Conservation (phyloP, 1,140 invertebrate species). For the Babylonia areolata region DNA sequence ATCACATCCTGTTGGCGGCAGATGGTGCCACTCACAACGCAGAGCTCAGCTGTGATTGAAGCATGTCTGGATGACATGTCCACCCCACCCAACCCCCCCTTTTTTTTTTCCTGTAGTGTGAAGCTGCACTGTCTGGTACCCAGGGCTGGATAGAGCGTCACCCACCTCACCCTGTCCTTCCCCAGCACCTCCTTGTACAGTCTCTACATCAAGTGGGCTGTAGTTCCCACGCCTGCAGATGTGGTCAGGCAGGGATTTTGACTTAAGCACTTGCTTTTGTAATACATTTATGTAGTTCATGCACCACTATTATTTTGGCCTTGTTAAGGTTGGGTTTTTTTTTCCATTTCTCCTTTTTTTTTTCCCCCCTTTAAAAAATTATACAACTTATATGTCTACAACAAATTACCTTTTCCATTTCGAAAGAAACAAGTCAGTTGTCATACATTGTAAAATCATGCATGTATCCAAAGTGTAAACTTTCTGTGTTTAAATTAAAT, state of each 20-base stretch:
- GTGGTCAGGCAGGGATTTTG: not conserved
- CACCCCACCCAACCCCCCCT: too few species aligned
- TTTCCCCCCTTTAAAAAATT: conserved; percentile 39
- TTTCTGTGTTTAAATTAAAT: conserved; percentile 67
- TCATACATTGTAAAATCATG: conserved; percentile 69
- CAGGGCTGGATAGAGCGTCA: not conserved
- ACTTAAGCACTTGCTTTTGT: conserved; percentile 43
- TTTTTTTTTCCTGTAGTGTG: not conserved
- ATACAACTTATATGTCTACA: conserved; percentile 48
- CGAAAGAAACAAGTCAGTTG: conserved; percentile 60
- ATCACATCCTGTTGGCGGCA: not conserved
- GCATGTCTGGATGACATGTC: not conserved
- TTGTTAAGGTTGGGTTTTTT: conserved; percentile 41
- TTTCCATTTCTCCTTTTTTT: conserved; percentile 37
- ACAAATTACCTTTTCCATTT: conserved; percentile 51
- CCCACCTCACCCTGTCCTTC: not conserved
- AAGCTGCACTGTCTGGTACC: not conserved
- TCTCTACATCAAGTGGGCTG: not conserved
- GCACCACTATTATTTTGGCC: conserved; percentile 51
- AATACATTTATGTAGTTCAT: conserved; percentile 46
- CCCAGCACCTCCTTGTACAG: not conserved
- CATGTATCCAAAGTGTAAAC: conserved; percentile 73
- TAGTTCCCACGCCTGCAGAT: not conserved
- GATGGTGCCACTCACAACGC: not conserved
- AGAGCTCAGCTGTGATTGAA: not conserved